Base-by-base conservation (phyloP, 2,113 vertebrate species). In the Saimiri boliviensis region DNA sequence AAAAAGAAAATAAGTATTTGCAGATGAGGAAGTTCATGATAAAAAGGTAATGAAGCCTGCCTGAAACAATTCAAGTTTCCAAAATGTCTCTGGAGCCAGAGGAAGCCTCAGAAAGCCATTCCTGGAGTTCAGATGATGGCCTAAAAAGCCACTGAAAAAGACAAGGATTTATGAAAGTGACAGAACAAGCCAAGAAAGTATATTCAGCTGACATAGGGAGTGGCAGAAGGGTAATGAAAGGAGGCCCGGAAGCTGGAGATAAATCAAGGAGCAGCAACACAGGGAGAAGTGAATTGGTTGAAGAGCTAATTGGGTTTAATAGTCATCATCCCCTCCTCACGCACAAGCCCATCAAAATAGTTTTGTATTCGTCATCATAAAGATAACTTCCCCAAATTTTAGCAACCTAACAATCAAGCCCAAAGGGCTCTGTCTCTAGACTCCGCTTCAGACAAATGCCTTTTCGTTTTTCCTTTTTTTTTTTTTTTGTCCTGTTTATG, bases 141-240 rank as follows among this genome's bases (percentile, higher is more conserved):
- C 37, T 23, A 20, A 25, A 86, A 82, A 40, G 17, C 47, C 19
- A 47, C 42, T 2, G 5, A 52, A 60, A 87, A n/a, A 89, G 45
- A 54, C 0, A 10, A 54, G 60, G 76, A 92, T 73, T 88, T 73
- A 19, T 4, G 35, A 97, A 97, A 71, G 86, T 37, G 86, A 95
- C 11, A 27, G 63, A 70, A 86, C 88, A 92, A 91, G 76, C 80
- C 60, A 89, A 20, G 70, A 77, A 96, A 93, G 73, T 82, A 16
- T 70, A 87, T 98, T 54, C 11, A 77, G 2, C 7, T 93, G 95
- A 40, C 19, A 79, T 5, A 1, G 68, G 0, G 5, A 86, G 54
- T 86, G 92, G 91, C 30, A 42, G 68, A 83, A 42, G 9, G n/a
- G 58, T 88, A 30, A 96, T 87, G 35, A 88, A 90, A 79, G 49